These are phyloP conservation scores for Polydrusus tereticollis DNA, from an alignment of 2,888 invertebrate genomes.

Conservation along the genomic window DNA sequence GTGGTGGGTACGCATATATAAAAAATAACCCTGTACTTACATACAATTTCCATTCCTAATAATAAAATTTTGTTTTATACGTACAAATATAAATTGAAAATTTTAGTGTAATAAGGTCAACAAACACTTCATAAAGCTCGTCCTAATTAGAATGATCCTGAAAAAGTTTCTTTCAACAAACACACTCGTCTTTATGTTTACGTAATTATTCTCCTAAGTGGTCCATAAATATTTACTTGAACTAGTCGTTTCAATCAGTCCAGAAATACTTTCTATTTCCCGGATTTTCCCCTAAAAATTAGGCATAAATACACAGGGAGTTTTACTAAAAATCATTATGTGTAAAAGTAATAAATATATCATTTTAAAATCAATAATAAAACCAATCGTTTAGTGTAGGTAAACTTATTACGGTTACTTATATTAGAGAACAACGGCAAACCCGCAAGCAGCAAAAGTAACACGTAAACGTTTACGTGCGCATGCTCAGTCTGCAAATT, in stretches of 20 bases:
- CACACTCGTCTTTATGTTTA: conserved; percentile 13
- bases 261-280: background rate
- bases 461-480: no score
- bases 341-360: background rate
- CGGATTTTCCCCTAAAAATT: background rate
- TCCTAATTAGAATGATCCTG: conserved; percentile 7
- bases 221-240: conserved; percentile 18
- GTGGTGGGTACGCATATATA: no score
- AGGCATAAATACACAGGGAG: background rate
- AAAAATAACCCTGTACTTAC: no score
- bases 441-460: no score
- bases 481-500: no score
- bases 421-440: no score
- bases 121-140: conserved; percentile 16
- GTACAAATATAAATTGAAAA: background rate
- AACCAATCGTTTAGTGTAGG: no score
- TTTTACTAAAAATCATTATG: background rate
- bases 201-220: conserved; percentile 19
- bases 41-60: no score
- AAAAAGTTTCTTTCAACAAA: conserved; percentile 21
- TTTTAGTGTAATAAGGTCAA: conserved; percentile 1
- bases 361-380: no score
- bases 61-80: no score
- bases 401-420: no score
- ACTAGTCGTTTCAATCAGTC: conserved; percentile 5